Evolutionary conservation across 2,888 invertebrate species (phyloP).

Genomic region (Philopedon plagiatum): DNA sequence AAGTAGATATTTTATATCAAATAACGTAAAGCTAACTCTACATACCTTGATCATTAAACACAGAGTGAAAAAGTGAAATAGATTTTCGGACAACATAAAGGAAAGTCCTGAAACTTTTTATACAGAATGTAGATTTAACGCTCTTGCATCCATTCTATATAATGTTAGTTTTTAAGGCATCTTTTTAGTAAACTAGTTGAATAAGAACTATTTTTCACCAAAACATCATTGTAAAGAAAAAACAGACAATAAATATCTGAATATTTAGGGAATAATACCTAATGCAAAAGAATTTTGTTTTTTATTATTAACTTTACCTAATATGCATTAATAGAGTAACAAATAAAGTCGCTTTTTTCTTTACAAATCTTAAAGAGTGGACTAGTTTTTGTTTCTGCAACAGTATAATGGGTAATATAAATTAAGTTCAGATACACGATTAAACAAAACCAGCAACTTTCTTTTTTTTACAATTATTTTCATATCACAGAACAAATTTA

Average conservation of each 20-base stretch:
- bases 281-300: too few species aligned
- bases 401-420: background rate
- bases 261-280: too few species aligned
- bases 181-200: slow-evolving; percentile 60
- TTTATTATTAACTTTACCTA: background rate
- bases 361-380: background rate
- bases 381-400: background rate
- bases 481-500: slow-evolving; percentile 49
- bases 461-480: slow-evolving; percentile 52
- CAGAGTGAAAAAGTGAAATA: too few species aligned
- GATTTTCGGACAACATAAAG: background rate
- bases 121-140: background rate
- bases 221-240: slow-evolving; percentile 13
- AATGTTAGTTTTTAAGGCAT: slow-evolving; percentile 58
- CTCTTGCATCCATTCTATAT: slow-evolving; percentile 26
- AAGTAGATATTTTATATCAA: too few species aligned
- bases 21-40: background rate
- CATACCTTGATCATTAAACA: background rate
- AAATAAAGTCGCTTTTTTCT: background rate
- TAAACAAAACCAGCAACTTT: slow-evolving; percentile 30
- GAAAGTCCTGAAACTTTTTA: background rate
- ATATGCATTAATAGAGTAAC: too few species aligned
- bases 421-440: background rate
- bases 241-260: background rate
- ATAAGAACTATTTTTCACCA: background rate